Base-by-base conservation (phyloP, 2,113 vertebrate genomes). In the Poeciliopsis occidentalis region DNA sequence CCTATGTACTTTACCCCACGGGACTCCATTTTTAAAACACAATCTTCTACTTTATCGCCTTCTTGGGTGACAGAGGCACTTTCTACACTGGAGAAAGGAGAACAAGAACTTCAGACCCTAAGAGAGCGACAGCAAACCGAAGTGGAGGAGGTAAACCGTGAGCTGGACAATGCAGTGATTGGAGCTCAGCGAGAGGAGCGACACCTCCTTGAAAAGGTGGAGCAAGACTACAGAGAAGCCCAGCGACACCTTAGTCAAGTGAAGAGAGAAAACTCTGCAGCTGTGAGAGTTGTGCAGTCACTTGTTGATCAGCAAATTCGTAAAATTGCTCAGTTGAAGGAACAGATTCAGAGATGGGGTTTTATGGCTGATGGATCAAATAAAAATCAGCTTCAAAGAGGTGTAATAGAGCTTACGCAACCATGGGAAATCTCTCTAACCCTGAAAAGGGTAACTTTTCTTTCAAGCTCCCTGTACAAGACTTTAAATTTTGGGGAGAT, bases 341-440 rank as follows among this genome's bases (percentile, higher is more conserved):
- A 93, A n/a, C 91, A 93, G 64, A 90, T 95, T 13, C 85, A 91
- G 72, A 89, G 91, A 72, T 89, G 89, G 85, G 91, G 88, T 10
- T 86, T 78, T 29, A 88, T 78, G 0, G 84, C 92, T 4, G 82
- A 85, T 61, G 93, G 84, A 66, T 68, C 90, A 22, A 91, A 94
- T 74, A 94, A 87, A 87, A 88, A 86, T 70, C 93, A 93, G 75
- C 85, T 95, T 29, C 87, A 93, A 73, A 88, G 86, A 77, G 89
- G 87, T 4, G 88, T 93, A 4, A 80, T 85, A n/a, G 92, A 94
- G 57, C 82, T 93, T 51, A 93, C 92, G 4, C 93, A 94, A 44
- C 89, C 92, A 1, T 94, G 88, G 87, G 91, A 94, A 62, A 91
- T 95, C 67, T 88, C 91, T 54, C 64, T 96, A 6, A 93, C 90